A percentile compares a stretch with the other conserved stretches of the same genome.
Evolutionary conservation across 2,797 vertebrate genomes (phyloP).

Genomic region (Enoplosus armatus): DNA sequence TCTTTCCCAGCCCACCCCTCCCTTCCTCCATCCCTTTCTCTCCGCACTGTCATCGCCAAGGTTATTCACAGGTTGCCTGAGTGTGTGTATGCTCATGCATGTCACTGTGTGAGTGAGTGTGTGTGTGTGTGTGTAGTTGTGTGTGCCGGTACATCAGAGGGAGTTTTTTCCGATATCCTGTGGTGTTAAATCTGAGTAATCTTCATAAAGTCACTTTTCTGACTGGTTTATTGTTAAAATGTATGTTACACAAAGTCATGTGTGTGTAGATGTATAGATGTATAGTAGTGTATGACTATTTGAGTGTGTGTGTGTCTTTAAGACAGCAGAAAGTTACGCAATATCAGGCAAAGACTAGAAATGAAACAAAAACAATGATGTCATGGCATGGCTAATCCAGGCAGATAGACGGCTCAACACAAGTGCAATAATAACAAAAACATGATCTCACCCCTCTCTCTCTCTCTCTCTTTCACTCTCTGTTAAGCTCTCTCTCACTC

Average conservation of each 20-base stretch:
- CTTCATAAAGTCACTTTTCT: constrained; percentile 36
- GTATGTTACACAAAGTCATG: constrained; percentile 2
- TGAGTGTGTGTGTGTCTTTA: constrained; percentile 53
- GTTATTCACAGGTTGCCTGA: constrained; percentile 77
- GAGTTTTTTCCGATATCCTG: constrained; percentile 23
- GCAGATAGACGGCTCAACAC: constrained; percentile 86
- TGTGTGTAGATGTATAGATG: background rate
- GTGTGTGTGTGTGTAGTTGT: background rate
- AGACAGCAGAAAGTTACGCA: constrained; percentile 70
- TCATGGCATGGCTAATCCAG: constrained; percentile 84
- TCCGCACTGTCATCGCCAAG: constrained; percentile 71
- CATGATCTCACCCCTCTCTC: constrained; percentile 83
- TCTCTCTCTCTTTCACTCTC: constrained; percentile 46
- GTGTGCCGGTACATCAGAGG: constrained; percentile 20
- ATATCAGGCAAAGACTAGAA: constrained; percentile 74
- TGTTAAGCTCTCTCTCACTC: constrained; percentile 46
- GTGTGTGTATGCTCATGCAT: constrained; percentile 21
- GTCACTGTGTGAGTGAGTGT: background rate
- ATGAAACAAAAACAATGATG: constrained; percentile 90
- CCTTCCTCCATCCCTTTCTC: constrained; percentile 61
- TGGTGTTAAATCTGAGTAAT: constrained; percentile 39
- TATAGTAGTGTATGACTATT: constrained; percentile 10
- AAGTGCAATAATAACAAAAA: constrained; percentile 88
- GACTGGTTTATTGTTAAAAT: constrained; percentile 48
- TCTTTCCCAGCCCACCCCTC: constrained; percentile 79